A percentile compares a stretch with the other conserved stretches of the same genome.
Evolutionary conservation across 2,113 vertebrate genomes (phyloP).

Genomic region (Cyanoliseus patagonus): DNA sequence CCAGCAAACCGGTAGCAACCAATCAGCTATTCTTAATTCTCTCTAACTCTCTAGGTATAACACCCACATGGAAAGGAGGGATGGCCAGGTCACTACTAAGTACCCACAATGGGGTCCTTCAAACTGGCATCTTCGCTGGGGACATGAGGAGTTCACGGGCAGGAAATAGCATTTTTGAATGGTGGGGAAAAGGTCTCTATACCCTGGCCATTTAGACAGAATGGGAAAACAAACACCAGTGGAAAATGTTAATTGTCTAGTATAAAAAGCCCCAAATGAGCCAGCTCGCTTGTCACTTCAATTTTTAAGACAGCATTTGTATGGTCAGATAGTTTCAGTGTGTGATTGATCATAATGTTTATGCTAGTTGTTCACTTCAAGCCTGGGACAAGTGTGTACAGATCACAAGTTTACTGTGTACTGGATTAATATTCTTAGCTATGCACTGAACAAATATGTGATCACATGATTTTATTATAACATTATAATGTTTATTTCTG

Average conservation of each 20-base stretch:
- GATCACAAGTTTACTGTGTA: neutral
- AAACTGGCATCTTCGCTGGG: rapidly evolving
- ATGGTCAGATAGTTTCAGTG: neutral
- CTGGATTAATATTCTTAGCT: neutral
- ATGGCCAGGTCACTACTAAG: neutral
- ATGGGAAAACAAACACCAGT: neutral
- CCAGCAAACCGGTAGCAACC: neutral
- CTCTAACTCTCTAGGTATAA: neutral
- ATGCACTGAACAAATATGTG: neutral
- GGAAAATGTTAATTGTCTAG: neutral
- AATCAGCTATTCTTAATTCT: neutral
- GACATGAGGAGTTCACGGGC: rapidly evolving
- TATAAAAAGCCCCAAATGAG: neutral
- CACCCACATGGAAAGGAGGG: neutral
- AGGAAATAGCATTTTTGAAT: neutral
- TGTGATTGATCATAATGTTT: neutral
- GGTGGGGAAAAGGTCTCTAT: neutral
- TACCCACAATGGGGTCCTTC: rapidly evolving
- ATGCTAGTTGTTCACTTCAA: neutral
- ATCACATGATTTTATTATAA: neutral
- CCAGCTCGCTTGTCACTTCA: neutral
- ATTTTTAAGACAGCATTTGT: neutral
- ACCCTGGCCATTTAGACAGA: neutral
- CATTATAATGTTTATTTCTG: neutral
- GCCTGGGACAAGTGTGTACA: neutral